A percentile compares a stretch with the other conserved stretches of the same genome.
Evolutionary conservation across 92 coral and sea anemone genomes (phyloP).

Genomic region (Phenganax stokvisi): DNA sequence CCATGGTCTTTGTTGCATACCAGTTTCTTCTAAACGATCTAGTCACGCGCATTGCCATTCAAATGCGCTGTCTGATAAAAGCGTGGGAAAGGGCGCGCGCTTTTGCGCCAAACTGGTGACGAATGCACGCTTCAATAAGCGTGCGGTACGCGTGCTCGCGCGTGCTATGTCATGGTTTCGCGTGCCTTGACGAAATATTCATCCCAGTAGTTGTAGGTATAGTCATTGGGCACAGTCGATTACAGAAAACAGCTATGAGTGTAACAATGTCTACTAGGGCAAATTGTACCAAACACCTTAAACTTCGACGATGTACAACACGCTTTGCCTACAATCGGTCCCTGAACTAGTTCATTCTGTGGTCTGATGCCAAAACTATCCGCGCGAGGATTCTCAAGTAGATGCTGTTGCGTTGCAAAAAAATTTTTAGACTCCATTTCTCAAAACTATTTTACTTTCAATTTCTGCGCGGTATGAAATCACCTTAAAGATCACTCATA

Average conservation of each 20-base stretch:
- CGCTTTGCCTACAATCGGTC: too few species aligned
- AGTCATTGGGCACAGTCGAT: too few species aligned
- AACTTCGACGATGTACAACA: too few species aligned
- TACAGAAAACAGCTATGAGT: too few species aligned
- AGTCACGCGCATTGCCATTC: slow-evolving; percentile 31
- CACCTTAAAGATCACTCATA: too few species aligned
- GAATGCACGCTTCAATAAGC: slow-evolving; percentile 14
- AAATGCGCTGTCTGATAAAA: slow-evolving; percentile 10
- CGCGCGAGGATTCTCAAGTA: slow-evolving; percentile 8
- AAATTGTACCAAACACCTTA: too few species aligned
- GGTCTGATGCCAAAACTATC: background rate
- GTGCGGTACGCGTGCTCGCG: slow-evolving; percentile 9
- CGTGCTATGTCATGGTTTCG: background rate
- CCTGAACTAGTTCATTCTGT: too few species aligned
- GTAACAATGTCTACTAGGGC: too few species aligned
- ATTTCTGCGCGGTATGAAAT: too few species aligned
- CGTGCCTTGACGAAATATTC: slow-evolving; percentile 18
- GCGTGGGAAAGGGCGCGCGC: slow-evolving; percentile 42
- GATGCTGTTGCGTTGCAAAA: too few species aligned
- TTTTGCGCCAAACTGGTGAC: slow-evolving; percentile 13
- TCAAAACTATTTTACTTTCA: too few species aligned
- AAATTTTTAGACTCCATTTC: too few species aligned
- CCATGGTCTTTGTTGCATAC: slow-evolving; percentile 19
- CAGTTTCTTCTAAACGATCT: slow-evolving; percentile 7
- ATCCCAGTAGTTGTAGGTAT: background rate